A percentile compares a stretch with the other conserved stretches of the same genome.
Evolutionary conservation across 1,140 invertebrate genomes (phyloP).

Genomic region (Dufourea novaeangliae): DNA sequence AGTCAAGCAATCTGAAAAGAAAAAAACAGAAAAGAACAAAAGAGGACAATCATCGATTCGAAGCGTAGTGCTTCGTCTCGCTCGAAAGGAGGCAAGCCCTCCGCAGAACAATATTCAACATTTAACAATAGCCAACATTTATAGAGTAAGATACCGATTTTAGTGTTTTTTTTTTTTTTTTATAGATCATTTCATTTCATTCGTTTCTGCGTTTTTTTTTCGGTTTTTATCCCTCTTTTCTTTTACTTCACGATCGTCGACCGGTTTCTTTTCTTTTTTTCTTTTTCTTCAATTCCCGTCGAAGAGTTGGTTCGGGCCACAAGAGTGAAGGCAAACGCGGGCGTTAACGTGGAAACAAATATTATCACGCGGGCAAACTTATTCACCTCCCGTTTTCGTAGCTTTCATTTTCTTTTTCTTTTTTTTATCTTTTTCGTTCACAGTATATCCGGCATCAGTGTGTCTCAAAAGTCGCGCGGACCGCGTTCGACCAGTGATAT

Average conservation of each 20-base stretch:
- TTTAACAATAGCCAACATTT: slow-evolving; percentile 82
- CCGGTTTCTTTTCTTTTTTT: slow-evolving; percentile 19
- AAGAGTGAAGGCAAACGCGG: slow-evolving; percentile 45
- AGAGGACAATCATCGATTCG: neutral
- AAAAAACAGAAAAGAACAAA: neutral
- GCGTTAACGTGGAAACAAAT: slow-evolving; percentile 49
- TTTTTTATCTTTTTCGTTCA: slow-evolving; percentile 32
- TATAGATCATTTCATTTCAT: slow-evolving; percentile 71
- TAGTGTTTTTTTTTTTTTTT: slow-evolving; percentile 58
- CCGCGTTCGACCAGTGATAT: slow-evolving; percentile 24
- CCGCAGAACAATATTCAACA: slow-evolving; percentile 80
- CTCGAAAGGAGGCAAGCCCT: slow-evolving; percentile 59
- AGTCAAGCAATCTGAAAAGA: too few species aligned
- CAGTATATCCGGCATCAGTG: slow-evolving; percentile 68
- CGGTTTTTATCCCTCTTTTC: neutral
- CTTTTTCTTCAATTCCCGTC: neutral
- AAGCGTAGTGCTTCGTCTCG: slow-evolving; percentile 7
- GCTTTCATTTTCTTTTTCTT: neutral
- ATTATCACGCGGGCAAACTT: slow-evolving; percentile 52
- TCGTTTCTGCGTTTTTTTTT: slow-evolving; percentile 3
- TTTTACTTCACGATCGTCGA: slow-evolving; percentile 13
- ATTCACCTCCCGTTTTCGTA: slow-evolving; percentile 19
- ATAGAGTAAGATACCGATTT: slow-evolving; percentile 81
- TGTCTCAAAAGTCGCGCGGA: slow-evolving; percentile 70
- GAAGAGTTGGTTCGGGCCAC: slow-evolving; percentile 13